These are phyloP conservation scores for Nephrotoma flavescens DNA, from an alignment of 2,888 invertebrate species.

Conservation along the genomic window DNA sequence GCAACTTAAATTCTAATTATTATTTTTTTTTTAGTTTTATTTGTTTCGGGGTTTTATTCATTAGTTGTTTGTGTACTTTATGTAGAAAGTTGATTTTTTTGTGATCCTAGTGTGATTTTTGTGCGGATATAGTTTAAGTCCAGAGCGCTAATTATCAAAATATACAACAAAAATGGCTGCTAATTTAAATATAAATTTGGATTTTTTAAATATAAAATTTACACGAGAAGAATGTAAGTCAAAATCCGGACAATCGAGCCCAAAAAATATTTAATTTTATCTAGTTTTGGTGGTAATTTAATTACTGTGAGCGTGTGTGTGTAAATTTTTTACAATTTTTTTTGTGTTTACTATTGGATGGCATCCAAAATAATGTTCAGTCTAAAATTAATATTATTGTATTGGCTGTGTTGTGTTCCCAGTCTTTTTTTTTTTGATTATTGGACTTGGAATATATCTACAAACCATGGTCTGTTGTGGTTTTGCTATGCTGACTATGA, in stretches of 20 bases:
- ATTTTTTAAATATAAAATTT: constrained; percentile 11
- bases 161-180: constrained; percentile 2
- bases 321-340: neutral
- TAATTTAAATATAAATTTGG: constrained; percentile 10
- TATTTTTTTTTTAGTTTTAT: neutral
- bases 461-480: neutral
- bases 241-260: neutral
- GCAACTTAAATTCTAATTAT: neutral
- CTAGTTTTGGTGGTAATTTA: neutral
- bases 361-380: neutral
- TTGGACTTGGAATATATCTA: neutral
- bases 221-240: constrained; percentile 14
- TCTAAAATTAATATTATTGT: neutral
- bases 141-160: neutral
- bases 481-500: neutral
- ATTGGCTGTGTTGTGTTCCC: neutral
- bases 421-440: neutral
- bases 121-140: neutral
- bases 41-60: neutral
- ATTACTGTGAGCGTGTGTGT: neutral
- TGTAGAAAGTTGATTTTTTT: neutral
- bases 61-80: neutral
- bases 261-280: neutral
- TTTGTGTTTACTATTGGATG: neutral
- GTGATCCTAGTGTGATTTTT: neutral